Conservation (phyloP, 2,113 vertebrate genomes). For the Semnornis frantzii region DNA sequence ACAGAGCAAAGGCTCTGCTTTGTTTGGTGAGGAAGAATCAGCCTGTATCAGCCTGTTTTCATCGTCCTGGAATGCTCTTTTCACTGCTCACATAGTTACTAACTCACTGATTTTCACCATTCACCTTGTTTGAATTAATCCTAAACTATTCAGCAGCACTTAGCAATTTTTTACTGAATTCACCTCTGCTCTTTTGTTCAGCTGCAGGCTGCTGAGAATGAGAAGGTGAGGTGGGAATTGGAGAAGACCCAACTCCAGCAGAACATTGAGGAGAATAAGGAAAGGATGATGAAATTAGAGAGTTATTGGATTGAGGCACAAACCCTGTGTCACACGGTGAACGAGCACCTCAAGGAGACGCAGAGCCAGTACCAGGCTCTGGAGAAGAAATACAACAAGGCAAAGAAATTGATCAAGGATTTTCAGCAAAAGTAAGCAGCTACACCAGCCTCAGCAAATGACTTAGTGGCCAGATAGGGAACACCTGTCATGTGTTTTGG, state of each 20-base stretch:
- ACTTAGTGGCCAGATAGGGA: conserved; percentile 39
- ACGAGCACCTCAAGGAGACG: conserved; percentile 97
- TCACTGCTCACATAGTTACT: not conserved
- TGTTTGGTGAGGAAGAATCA: not conserved
- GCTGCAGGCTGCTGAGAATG: conserved; percentile 92
- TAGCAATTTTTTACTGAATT: not conserved
- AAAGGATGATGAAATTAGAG: conserved; percentile 96
- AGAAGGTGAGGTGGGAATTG: conserved; percentile 95
- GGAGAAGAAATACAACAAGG: conserved; percentile 99
- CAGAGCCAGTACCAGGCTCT: conserved; percentile 95
- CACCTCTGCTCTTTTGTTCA: conserved; percentile 62
- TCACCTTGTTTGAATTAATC: not conserved
- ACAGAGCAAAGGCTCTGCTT: not conserved
- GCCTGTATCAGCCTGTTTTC: not conserved
- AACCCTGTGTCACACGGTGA: conserved; percentile 94
- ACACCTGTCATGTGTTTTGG: conserved; percentile 4
- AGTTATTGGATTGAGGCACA: conserved; percentile 99
- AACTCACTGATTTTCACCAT: not conserved
- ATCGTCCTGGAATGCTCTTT: not conserved
- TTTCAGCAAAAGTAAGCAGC: conserved; percentile 96
- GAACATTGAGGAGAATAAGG: conserved; percentile 98
- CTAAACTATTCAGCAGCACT: not conserved
- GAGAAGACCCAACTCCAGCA: conserved; percentile 95
- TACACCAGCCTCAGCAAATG: not conserved
- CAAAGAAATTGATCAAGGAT: conserved; percentile 98